Conservation (phyloP, 2,113 vertebrate species). For the Notothenia coriiceps region DNA sequence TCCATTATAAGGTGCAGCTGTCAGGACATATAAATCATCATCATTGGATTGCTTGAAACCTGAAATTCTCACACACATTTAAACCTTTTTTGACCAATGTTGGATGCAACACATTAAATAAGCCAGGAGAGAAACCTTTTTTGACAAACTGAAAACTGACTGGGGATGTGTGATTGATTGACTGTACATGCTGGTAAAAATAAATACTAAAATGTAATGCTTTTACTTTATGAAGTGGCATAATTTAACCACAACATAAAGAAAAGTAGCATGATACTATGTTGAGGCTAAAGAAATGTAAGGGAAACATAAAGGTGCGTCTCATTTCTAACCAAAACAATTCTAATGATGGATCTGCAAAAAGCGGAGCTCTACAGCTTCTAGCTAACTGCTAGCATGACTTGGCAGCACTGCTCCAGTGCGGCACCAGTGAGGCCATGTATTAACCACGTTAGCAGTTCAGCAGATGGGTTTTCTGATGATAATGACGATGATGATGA, state of each 20-base stretch:
- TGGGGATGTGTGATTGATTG: neutral
- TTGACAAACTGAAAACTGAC: conserved; percentile 17
- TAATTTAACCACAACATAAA: conserved; percentile 31
- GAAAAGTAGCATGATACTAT: neutral
- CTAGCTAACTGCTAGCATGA: conserved; percentile 47
- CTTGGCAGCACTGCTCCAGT: conserved; percentile 31
- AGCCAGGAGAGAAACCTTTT: neutral
- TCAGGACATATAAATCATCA: conserved; percentile 10
- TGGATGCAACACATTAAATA: neutral
- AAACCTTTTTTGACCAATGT: conserved; percentile 9
- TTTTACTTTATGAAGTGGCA: conserved; percentile 39
- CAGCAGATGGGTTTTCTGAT: conserved; percentile 69
- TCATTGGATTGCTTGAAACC: neutral
- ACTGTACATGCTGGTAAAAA: conserved; percentile 6
- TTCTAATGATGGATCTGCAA: conserved; percentile 15
- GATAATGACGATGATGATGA: conserved; percentile 46
- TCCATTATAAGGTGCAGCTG: neutral
- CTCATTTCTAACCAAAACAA: conserved; percentile 1
- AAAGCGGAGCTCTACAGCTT: conserved; percentile 27
- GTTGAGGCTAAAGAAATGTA: conserved; percentile 20
- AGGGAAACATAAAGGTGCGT: conserved; percentile 5
- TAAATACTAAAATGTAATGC: conserved; percentile 29
- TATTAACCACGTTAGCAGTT: conserved; percentile 76
- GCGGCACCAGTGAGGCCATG: conserved; percentile 68
- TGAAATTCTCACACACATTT: conserved; percentile 35